Evolutionary conservation across 2,797 vertebrate species (phyloP).

Genomic region (Phylloscopus collybita): DNA sequence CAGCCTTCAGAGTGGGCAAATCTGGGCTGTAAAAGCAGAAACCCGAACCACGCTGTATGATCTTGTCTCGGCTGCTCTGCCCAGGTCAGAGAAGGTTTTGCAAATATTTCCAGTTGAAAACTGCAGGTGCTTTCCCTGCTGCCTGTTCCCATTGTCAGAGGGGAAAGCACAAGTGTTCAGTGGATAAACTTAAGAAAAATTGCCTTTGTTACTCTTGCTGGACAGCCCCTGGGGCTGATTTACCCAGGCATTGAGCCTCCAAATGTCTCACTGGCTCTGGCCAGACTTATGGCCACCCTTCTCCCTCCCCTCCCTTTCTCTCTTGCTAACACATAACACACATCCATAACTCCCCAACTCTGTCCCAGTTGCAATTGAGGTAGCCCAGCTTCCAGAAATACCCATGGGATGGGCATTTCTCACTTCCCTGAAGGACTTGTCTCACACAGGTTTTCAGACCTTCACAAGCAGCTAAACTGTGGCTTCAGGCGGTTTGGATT

Average conservation of each 20-base stretch:
- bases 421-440: not conserved
- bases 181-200: not conserved
- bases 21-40: not conserved
- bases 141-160: not conserved
- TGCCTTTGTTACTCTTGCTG: not conserved
- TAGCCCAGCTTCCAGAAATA: not conserved
- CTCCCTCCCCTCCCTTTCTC: not conserved
- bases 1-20: not conserved
- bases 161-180: not conserved
- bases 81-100: not conserved
- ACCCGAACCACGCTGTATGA: accelerated
- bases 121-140: not conserved
- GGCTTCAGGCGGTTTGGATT: not conserved
- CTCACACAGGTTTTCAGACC: not conserved
- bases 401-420: not conserved
- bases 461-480: not conserved
- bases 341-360: not conserved
- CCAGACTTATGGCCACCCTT: not conserved
- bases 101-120: not conserved
- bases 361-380: not conserved
- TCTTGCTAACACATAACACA: not conserved
- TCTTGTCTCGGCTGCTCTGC: not conserved
- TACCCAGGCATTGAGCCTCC: accelerated
- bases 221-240: not conserved
- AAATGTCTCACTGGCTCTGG: not conserved